Evolutionary conservation across 2,888 invertebrate species (phyloP), one percentile per base, ranked within the genome.

Genomic region (Malthinus seriepunctatus): DNA sequence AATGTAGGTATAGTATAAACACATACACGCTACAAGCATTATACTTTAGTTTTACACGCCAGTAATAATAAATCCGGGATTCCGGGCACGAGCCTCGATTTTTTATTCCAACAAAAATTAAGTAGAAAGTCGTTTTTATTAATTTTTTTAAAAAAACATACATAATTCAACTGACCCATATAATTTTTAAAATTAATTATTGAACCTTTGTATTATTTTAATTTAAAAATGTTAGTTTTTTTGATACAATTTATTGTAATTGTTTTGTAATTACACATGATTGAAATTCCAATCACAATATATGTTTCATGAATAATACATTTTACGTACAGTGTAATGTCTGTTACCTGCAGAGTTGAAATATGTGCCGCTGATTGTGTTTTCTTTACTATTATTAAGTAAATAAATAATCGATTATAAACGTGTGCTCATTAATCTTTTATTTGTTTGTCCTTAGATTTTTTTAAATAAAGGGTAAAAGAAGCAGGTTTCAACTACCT

Each of bases 231-330:
- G 37, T 37, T 11, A 37, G 12, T 37, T 37, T 37, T 11, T 37
- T 6, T 37, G 3, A 8, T 37, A 37, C 42, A 50, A 35, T 44
- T 44, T 54, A 60, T 57, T 59, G 63, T 61, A 64, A 63, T 63
- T 61, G 64, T 63, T 63, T 54, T 53, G 61, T 59, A 63, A 64
- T 64, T 64, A 63, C 56, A 45, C 57, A 55, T 58, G 50, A 58
- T 65, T 63, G 61, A 65, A 65, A 65, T 65, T 65, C 63, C 56
- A 50, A 62, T 57, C 61, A 53, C 61, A 60, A 56, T 56, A 53
- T 57, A 55, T 52, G 35, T 49, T 63, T 61, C 65, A 65, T 65
- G 63, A 65, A 65, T 65, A 63, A 65, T 63, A 56, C 63, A 63
- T 63, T 51, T 44, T 45, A 48, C 60, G 49, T 59, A 53, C 58